Base-by-base conservation (phyloP, 2,888 invertebrate species). In the Drosophila limbata region DNA sequence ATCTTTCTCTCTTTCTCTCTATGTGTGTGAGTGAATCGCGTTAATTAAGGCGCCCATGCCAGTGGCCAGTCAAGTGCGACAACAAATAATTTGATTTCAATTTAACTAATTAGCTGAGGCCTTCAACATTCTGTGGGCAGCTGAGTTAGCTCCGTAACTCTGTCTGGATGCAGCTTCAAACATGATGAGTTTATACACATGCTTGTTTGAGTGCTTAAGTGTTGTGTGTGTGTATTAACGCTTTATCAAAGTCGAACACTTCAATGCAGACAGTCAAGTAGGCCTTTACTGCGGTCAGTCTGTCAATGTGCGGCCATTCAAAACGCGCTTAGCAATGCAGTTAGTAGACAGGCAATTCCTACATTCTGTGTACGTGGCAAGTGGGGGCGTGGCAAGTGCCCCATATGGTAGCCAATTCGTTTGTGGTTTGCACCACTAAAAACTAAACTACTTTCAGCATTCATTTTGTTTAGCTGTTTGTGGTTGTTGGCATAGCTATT, bases 51-150 rank as follows among this genome's bases (percentile, higher is more conserved):
- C 81, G 77, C 77, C 11, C 84, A 77, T 71, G 83, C 79, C 73
- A 73, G 88, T 74, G 90, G 89, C 75, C 83, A 82, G 84, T 86
- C 84, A 91, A 91, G 91, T 89, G 91, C 89, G 89, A 88, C 91
- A 90, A 90, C 91, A 90, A 91, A 90, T 91, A 89, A 91, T 91
- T 90, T 89, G 91, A 91, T 91, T 91, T 91, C 90, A 91, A 91
- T 91, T 91, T 84, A 89, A 90, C 89, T 90, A 90, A 90, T 90
- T 90, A 91, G 91, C 83, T 84, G 72, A 77, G 73, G 79, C 83
- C 84, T 79, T 77, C 84, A 84, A 82, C 86, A 84, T 89, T 67
- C 73, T 82, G 80, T 61, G 68, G 72, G 63, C 70, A 66, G 60
- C 68, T 61, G 60, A 68, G 84, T 65, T 42, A 64, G 52, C 61